Evolutionary conservation across 2,113 vertebrate species (phyloP), one percentile per base, ranked within the genome.

Genomic region (Neolamprologus sp.): DNA sequence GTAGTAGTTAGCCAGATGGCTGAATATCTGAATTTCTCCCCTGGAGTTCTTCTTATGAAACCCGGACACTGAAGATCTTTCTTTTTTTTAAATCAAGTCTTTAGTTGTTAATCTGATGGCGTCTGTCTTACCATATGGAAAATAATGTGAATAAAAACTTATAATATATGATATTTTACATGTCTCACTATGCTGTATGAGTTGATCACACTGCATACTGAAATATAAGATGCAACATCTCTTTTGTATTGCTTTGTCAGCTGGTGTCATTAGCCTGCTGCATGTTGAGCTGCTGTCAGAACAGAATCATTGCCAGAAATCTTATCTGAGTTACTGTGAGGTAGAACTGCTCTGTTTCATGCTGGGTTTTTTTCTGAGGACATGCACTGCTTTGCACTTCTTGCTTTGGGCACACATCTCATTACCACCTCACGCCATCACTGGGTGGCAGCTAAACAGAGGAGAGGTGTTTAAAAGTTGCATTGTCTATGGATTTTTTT

Each of bases 1-100:
- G 82, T 82, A 13, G 89, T 40, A 33, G 26, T 2, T 26, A 90
- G 89, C 83, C 95, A 95, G 93, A 95, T 95, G 95, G 93, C 91
- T 75, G 83, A 90, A 87, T 78, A 19, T 53, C 88, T 81, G 83
- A 90, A 87, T 78, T 23, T 54, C 88, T 86, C 88, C 79, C 86
- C 85, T 85, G 90, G 68, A 71, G 87, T 81, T 85, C 84, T 21
- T 80, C 83, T 87, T 31, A 13, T 78, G 7, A 78, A 85, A 87
- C 23, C 78, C 31, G 16, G 81, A 49, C 83, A 80, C 83, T 86
- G 53, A 80, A 86, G 35, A 84, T 73, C 33, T 31, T 23, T 23
- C 5, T 51, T 37, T 47, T 45, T 28, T 9, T 47, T 28, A 21
- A 87, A 82, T 71, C 45, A 28, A 21, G 26, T 51, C 73, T 51